These are phyloP conservation scores for Miichthys miiuy DNA, from an alignment of 2,797 vertebrate genomes.

Conservation along the genomic window DNA sequence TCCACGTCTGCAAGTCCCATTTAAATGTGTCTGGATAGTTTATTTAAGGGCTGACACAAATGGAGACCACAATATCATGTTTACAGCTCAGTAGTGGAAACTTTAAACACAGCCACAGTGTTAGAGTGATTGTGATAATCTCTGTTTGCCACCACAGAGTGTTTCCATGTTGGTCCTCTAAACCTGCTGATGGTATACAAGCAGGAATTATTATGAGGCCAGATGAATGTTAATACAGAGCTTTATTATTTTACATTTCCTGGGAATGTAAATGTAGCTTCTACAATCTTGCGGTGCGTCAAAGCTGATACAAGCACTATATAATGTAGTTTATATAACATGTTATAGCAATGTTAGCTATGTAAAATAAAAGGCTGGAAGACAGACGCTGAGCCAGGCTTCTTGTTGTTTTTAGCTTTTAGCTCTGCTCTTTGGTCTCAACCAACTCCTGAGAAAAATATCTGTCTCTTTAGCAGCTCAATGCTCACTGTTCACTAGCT, in stretches of 20 bases:
- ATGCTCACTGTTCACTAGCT: too few species aligned
- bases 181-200: slow-evolving; percentile 16
- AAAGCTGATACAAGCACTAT: background rate
- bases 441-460: too few species aligned
- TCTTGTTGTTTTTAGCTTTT: too few species aligned
- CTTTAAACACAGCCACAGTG: slow-evolving; percentile 48
- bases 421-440: too few species aligned
- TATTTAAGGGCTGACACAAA: slow-evolving; percentile 40
- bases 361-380: too few species aligned
- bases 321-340: background rate
- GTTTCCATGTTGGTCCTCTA: slow-evolving; percentile 36
- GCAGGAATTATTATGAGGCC: background rate
- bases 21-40: slow-evolving; percentile 37
- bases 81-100: slow-evolving; percentile 46
- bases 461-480: too few species aligned
- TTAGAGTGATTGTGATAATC: slow-evolving; percentile 19
- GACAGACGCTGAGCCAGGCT: too few species aligned
- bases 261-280: slow-evolving; percentile 5
- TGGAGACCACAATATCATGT: slow-evolving; percentile 36
- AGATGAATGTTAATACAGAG: background rate
- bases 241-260: slow-evolving; percentile 11
- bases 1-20: slow-evolving; percentile 22
- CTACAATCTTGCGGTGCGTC: background rate
- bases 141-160: slow-evolving; percentile 21
- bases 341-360: background rate